phyloP scores from a whole-genome alignment of 2,888 invertebrate genomes.

The Tromatobia lineatoria region DNA sequence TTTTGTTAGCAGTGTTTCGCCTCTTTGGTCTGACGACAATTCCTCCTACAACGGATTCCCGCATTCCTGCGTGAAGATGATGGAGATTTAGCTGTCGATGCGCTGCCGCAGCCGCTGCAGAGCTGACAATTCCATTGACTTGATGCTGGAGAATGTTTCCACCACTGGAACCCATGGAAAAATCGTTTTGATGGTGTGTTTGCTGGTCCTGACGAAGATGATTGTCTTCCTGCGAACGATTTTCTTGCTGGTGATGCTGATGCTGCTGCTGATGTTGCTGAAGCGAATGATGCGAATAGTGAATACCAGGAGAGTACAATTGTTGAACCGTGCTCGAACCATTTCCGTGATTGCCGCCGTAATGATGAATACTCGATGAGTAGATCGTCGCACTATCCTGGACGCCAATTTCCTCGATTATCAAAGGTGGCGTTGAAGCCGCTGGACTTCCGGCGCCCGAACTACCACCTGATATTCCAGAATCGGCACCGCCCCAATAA shows the following conservation, averaged over 20 bases:
- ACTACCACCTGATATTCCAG: slow-evolving; percentile 83
- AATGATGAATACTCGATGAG: slow-evolving; percentile 75
- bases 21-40: slow-evolving; percentile 87
- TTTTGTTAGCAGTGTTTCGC: slow-evolving; percentile 96
- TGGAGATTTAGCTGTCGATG: slow-evolving; percentile 76
- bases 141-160: slow-evolving; percentile 69
- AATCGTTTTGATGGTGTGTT: slow-evolving; percentile 47
- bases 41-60: slow-evolving; percentile 68
- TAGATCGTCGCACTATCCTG: slow-evolving; percentile 78
- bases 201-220: slow-evolving; percentile 42
- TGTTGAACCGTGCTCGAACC: slow-evolving; percentile 66
- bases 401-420: slow-evolving; percentile 82
- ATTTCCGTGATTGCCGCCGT: slow-evolving; percentile 66
- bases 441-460: slow-evolving; percentile 83
- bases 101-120: slow-evolving; percentile 85
- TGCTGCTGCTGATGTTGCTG: slow-evolving; percentile 69
- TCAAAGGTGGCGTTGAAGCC: slow-evolving; percentile 83
- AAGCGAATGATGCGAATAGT: slow-evolving; percentile 67
- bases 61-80: slow-evolving; percentile 67
- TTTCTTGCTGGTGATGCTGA: slow-evolving; percentile 52
- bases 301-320: slow-evolving; percentile 73
- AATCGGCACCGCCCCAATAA: slow-evolving; percentile 82
- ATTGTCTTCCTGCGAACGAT: slow-evolving; percentile 54
- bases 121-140: slow-evolving; percentile 75
- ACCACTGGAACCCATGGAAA: slow-evolving; percentile 13